Percentiles rank a stretch among this genome's conserved stretches.
Conservation (phyloP, 2,888 invertebrate genomes). For the Caenorhabditis sp. region DNA sequence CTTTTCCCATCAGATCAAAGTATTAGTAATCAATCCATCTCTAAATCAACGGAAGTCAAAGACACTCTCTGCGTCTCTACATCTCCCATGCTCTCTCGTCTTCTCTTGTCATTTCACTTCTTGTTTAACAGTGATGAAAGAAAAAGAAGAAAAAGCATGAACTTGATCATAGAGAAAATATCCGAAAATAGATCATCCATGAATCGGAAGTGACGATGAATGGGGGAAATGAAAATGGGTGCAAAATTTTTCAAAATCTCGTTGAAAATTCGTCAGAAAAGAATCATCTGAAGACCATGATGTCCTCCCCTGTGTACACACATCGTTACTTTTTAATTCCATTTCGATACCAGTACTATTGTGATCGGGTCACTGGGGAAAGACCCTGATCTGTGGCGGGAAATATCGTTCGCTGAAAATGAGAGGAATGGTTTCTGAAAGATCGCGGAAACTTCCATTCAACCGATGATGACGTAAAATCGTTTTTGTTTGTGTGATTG, state of each 20-base stretch:
- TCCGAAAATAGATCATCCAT: constrained; percentile 22
- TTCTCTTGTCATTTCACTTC: not conserved
- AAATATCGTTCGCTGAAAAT: not conserved
- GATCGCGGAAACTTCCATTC: not conserved
- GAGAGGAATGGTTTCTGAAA: constrained; percentile 2
- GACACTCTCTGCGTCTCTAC: constrained; percentile 36
- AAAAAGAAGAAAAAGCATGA: constrained; percentile 8
- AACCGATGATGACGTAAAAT: constrained; percentile 12
- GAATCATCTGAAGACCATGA: constrained; percentile 26
- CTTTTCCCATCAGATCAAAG: not conserved
- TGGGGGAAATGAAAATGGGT: not conserved
- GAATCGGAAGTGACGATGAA: constrained; percentile 11
- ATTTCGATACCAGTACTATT: not conserved
- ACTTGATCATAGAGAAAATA: not conserved
- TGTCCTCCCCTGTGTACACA: constrained; percentile 14
- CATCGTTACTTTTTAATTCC: constrained; percentile 29
- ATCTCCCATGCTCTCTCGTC: not conserved
- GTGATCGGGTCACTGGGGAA: constrained; percentile 4
- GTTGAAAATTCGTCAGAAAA: not conserved
- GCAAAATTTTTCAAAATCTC: not conserved
- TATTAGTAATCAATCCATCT: constrained; percentile 11
- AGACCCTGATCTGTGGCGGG: constrained; percentile 53
- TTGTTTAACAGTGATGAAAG: constrained; percentile 32
- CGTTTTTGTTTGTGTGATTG: not conserved
- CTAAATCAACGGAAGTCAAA: constrained; percentile 36